Base-by-base conservation (phyloP, 92 coral and sea anemone species). In the Desmophyllum pertusum region DNA sequence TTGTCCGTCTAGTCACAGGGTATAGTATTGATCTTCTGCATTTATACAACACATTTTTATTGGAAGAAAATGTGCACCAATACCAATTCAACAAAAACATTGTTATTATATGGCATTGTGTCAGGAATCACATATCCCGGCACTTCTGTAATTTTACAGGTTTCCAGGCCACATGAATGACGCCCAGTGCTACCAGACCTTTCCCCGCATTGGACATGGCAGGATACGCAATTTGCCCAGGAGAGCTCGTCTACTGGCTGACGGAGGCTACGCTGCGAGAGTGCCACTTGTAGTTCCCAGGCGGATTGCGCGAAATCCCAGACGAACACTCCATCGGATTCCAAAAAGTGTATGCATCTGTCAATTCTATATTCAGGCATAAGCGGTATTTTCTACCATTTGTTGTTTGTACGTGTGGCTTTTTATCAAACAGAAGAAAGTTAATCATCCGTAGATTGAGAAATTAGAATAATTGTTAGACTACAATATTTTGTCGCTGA, bases 81-180 rank as follows among this genome's bases (percentile, higher is more conserved):
- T 66, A n/a, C n/a, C n/a, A n/a, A n/a, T n/a, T n/a, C n/a, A n/a
- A n/a, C n/a, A n/a, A n/a, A n/a, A n/a, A n/a, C n/a, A n/a, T n/a
- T n/a, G n/a, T n/a, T n/a, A n/a, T n/a, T n/a, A n/a, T n/a, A n/a
- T n/a, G n/a, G n/a, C n/a, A n/a, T n/a, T n/a, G 5, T 70, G 6
- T 21, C 30, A 2, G n/a, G n/a, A n/a, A n/a, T n/a, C n/a, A n/a
- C n/a, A n/a, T n/a, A n/a, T n/a, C n/a, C n/a, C n/a, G n/a, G n/a
- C n/a, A n/a, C n/a, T n/a, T n/a, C n/a, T n/a, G n/a, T n/a, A n/a
- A n/a, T 61, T 77, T 10, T 77, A 27, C 69, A 78, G 78, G 62
- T 79, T 86, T 71, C 85, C 85, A 36, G 89, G 80, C 3, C 89
- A 86, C 25, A 51, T 79, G 13, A 79, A 86, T 41, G 86, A 73